Percentiles rank a stretch among this genome's conserved stretches.
Evolutionary conservation across 2,113 vertebrate species (phyloP).

Genomic region (Trichechus manatus): DNA sequence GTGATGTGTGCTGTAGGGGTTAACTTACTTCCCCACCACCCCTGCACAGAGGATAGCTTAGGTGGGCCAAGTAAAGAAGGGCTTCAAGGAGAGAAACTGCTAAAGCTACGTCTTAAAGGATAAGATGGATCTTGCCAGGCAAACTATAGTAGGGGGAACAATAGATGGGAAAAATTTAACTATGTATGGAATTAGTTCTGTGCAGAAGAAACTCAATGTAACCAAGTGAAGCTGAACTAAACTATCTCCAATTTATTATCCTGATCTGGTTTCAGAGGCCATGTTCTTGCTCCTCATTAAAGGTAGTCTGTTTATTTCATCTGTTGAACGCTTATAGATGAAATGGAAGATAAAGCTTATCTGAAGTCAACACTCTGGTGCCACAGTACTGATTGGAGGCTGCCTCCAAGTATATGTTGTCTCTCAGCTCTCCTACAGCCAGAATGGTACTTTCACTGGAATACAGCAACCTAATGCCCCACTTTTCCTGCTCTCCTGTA

Average conservation of each 20-base stretch:
- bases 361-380: background rate
- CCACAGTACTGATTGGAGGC: background rate
- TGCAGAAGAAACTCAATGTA: slow-evolving; percentile 31
- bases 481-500: background rate
- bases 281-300: background rate
- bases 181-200: background rate
- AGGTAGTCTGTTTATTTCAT: background rate
- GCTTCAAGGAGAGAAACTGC: slow-evolving; percentile 28
- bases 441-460: background rate
- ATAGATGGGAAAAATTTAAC: background rate
- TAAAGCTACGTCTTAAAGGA: background rate
- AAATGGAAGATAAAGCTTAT: slow-evolving; percentile 44
- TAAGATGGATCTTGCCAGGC: background rate
- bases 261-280: background rate
- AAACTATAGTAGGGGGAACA: background rate
- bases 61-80: background rate
- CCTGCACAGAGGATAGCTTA: background rate
- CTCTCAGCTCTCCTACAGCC: background rate
- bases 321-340: slow-evolving; percentile 1
- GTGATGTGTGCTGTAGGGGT: background rate
- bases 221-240: background rate
- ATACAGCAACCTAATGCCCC: background rate
- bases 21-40: background rate
- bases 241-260: background rate
- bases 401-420: background rate